Base-by-base conservation (phyloP, 2,888 invertebrate genomes). In the Eurytoma adleriae region DNA sequence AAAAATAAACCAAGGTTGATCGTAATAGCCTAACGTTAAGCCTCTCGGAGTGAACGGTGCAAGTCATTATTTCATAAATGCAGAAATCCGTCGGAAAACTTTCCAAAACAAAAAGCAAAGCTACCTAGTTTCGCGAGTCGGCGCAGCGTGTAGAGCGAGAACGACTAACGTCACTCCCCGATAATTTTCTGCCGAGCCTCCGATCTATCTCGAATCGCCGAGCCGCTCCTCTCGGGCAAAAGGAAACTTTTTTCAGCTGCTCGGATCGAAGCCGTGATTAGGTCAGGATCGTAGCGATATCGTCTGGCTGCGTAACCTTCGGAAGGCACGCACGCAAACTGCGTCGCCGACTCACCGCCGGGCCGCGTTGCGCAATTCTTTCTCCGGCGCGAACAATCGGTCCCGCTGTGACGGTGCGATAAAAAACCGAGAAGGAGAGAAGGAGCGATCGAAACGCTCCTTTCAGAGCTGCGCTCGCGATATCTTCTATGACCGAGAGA, bases 301-400 rank as follows among this genome's bases (percentile, higher is more conserved):
- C 40, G 56, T 62, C 59, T 20, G 18, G 56, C 16, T 10, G 48
- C 13, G 40, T 67, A 61, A 72, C 61, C 59, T 59, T 66, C 52
- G 72, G 59, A 10, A 61, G 59, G 30, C 78, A 67, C 30, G 52
- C 40, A 66, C 20, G 40, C 40, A n/a, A 18, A 12, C 18, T 7
- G 1, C 48, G 18, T 10, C 48, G 2, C 20, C n/a, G 52, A 52
- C 64, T 77, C 48, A 59, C 67, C 75, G 54, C 59, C 20, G 54
- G 24, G 54, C 50, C n/a, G 54, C 48, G 56, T 78, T 78, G 73
- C 73, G 73, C 54, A 73, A 78, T 73, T 24, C 5, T 68, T 48
- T 40, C 40, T 40, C 10, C 40, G 10, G 40, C 18, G 57, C 18
- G 66, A 20, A 50, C 57, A 78, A 67, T 71, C 50, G 52, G 67